phyloP scores from a whole-genome alignment of 2,113 vertebrate species.

The Bubo bubo region DNA sequence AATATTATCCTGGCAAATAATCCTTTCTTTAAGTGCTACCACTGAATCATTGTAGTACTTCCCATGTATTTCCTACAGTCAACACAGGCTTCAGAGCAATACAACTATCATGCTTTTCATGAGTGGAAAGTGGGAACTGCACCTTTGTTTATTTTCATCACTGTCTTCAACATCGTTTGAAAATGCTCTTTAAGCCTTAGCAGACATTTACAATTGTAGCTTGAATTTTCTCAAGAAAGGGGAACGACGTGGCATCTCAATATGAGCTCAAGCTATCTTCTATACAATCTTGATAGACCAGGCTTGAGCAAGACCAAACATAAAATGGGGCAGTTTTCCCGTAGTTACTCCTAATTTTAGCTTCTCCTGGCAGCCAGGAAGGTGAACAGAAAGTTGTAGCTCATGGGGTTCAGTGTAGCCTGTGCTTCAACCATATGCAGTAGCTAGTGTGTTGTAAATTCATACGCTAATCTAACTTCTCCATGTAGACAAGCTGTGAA shows the following conservation, averaged over 20 bases:
- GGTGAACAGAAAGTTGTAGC: not conserved
- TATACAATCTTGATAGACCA: not conserved
- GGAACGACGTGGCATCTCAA: not conserved
- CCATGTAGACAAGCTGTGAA: conserved; percentile 46
- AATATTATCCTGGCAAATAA: not conserved
- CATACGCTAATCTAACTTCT: conserved; percentile 10
- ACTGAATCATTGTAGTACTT: not conserved
- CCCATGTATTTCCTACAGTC: not conserved
- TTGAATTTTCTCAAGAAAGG: not conserved
- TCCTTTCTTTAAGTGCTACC: not conserved
- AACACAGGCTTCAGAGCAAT: not conserved
- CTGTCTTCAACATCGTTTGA: not conserved
- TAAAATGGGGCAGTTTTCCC: not conserved
- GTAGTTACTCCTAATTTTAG: not conserved
- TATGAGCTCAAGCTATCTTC: not conserved
- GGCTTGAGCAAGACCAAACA: not conserved
- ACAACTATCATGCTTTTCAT: not conserved
- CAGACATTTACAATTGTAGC: not conserved
- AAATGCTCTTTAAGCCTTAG: not conserved
- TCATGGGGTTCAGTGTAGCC: not conserved
- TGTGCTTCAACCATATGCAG: not conserved
- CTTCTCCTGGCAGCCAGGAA: not conserved
- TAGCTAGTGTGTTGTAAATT: conserved; percentile 23
- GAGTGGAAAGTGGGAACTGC: not conserved
- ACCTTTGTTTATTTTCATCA: not conserved